phyloP scores from a whole-genome alignment of 1,140 invertebrate genomes.

The Drosophila nebulosa region DNA sequence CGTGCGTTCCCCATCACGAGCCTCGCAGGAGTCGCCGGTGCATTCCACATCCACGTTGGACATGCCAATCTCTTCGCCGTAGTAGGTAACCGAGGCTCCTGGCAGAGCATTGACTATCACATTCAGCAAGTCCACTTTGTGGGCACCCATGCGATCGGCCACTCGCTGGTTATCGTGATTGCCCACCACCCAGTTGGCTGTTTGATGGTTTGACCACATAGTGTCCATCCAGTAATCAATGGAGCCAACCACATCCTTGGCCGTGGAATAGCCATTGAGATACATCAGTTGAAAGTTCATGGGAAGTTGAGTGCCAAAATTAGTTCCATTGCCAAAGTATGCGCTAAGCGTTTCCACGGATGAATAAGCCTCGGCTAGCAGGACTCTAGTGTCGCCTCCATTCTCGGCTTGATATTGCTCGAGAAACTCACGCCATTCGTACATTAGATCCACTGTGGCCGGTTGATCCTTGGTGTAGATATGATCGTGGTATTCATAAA shows the following conservation, averaged over 20 bases:
- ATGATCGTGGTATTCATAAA: slow-evolving; percentile 82
- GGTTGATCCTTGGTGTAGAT: slow-evolving; percentile 83
- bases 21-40: slow-evolving; percentile 80
- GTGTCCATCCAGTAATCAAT: slow-evolving; percentile 82
- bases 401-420: slow-evolving; percentile 80
- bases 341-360: slow-evolving; percentile 81
- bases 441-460: slow-evolving; percentile 82
- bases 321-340: slow-evolving; percentile 83
- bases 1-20: slow-evolving; percentile 84
- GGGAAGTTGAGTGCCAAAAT: slow-evolving; percentile 83
- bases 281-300: slow-evolving; percentile 84
- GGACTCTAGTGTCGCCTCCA: slow-evolving; percentile 82
- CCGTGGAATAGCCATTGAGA: slow-evolving; percentile 75
- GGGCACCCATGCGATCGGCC: slow-evolving; percentile 83
- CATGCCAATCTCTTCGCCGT: slow-evolving; percentile 93
- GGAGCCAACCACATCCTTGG: slow-evolving; percentile 72
- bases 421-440: slow-evolving; percentile 82
- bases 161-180: slow-evolving; percentile 86
- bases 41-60: slow-evolving; percentile 83
- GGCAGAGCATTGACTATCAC: slow-evolving; percentile 87
- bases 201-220: slow-evolving; percentile 81
- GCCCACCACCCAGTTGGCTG: slow-evolving; percentile 83
- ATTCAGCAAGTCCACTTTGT: slow-evolving; percentile 85
- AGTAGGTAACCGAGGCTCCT: slow-evolving; percentile 88
- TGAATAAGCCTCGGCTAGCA: slow-evolving; percentile 87